phyloP scores from a whole-genome alignment of 2,113 vertebrate species.

The Rhynchomys soricoides region DNA sequence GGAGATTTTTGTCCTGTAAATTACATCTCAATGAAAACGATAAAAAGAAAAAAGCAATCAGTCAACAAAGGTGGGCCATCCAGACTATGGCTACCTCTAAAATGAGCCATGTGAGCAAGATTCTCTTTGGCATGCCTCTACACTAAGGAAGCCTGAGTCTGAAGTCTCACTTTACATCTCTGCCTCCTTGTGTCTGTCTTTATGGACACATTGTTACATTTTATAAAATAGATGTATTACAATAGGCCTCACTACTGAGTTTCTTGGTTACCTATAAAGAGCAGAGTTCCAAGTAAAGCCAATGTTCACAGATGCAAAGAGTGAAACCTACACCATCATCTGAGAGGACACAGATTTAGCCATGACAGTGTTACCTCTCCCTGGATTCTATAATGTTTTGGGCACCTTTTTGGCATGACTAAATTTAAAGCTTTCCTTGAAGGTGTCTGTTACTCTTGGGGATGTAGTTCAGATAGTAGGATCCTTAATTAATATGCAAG shows the following conservation, averaged over 20 bases:
- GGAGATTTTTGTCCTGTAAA: conserved; percentile 17
- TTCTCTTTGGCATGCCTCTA: background rate
- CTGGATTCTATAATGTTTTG: background rate
- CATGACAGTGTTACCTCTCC: background rate
- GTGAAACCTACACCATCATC: background rate
- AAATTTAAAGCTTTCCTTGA: background rate
- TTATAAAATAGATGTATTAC: background rate
- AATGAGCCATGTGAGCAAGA: background rate
- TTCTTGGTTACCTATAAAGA: background rate
- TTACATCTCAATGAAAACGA: conserved; percentile 38
- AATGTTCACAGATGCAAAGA: background rate
- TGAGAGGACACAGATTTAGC: background rate
- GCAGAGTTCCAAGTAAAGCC: background rate
- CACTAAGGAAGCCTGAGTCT: background rate
- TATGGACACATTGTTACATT: background rate
- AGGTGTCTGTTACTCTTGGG: background rate
- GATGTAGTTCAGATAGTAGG: background rate
- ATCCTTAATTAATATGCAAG: background rate
- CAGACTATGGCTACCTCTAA: background rate
- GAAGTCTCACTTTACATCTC: background rate
- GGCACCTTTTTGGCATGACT: background rate
- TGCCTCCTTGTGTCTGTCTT: background rate
- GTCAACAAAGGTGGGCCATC: conserved; percentile 4
- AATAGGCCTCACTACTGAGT: background rate
- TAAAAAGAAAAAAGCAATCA: background rate